Base-by-base conservation (phyloP, 1,140 invertebrate species). In the Periplaneta americana region DNA sequence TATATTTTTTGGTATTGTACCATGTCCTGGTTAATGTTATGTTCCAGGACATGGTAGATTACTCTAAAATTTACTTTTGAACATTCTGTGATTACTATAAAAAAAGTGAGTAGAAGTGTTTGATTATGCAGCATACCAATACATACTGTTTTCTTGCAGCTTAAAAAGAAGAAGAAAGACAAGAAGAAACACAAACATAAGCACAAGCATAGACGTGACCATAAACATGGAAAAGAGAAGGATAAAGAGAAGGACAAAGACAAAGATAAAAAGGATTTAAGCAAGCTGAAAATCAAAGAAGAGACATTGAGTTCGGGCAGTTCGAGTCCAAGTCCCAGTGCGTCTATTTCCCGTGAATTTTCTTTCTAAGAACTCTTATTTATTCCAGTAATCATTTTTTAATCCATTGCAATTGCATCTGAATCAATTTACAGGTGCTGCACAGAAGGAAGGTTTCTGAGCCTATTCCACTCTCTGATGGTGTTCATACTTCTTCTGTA, bases 101-200 rank as follows among this genome's bases (percentile, higher is more conserved):
- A n/a, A n/a, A n/a, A n/a, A n/a, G n/a, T n/a, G n/a, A n/a, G n/a
- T n/a, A n/a, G n/a, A n/a, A n/a, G n/a, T n/a, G n/a, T n/a, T 79
- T 37, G 78, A 79, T 81, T 83, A 35, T 84, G 22, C 15, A 34
- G 32, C 32, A 76, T 32, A 84, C 82, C 82, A 75, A 48, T 83
- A 83, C 77, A 66, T 81, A 84, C 84, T 85, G 84, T 85, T 85
- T 74, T 84, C 83, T 88, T 88, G 84, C 85, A 93, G 91, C 88
- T 91, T 83, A 95, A 96, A 86, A 95, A 95, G 85, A 94, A 94
- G 87, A 95, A 96, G 85, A 95, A 96, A 85, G 93, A 96, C 79
- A 96, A 95, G 85, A 94, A 96, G 87, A 95, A 95, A 85, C 93
- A 95, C 84, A 95, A 94, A 86, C 91, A 95, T 84, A 94, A 95